phyloP scores from a whole-genome alignment of 37 sponge, comb jelly and placozoan genomes.

The Spongilla lacustris region DNA sequence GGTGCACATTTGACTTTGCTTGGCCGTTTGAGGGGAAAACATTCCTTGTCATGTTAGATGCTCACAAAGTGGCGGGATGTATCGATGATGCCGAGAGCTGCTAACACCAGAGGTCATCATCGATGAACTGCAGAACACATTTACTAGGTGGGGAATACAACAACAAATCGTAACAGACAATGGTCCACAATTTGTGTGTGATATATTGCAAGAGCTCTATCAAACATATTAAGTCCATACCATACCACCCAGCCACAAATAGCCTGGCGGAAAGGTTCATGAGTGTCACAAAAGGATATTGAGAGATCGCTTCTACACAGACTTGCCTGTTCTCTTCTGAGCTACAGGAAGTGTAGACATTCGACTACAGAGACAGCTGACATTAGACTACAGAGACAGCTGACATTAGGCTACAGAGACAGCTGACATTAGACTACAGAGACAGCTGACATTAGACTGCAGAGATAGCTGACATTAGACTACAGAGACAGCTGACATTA shows the following conservation, averaged over 20 bases:
- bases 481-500: no score
- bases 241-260: slow-evolving; percentile 26
- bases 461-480: no score
- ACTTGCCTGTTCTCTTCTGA: no score
- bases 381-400: no score
- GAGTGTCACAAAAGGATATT: no score
- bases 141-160: slow-evolving; percentile 19
- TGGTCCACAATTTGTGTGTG: slow-evolving; percentile 18
- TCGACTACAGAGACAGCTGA: no score
- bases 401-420: no score
- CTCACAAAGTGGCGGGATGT: slow-evolving; percentile 49
- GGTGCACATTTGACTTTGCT: not conserved
- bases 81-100: not conserved
- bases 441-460: no score
- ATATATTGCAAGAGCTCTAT: slow-evolving; percentile 1
- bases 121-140: not conserved
- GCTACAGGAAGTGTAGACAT: no score
- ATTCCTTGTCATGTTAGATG: slow-evolving; percentile 23
- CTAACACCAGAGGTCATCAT: not conserved
- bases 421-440: no score
- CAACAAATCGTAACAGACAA: slow-evolving; percentile 14
- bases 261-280: no score
- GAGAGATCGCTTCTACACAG: no score
- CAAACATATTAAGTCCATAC: not conserved
- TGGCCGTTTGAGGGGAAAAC: slow-evolving; percentile 9